Conservation (phyloP, 1,140 invertebrate genomes). For the Eufriesea mexicana region DNA sequence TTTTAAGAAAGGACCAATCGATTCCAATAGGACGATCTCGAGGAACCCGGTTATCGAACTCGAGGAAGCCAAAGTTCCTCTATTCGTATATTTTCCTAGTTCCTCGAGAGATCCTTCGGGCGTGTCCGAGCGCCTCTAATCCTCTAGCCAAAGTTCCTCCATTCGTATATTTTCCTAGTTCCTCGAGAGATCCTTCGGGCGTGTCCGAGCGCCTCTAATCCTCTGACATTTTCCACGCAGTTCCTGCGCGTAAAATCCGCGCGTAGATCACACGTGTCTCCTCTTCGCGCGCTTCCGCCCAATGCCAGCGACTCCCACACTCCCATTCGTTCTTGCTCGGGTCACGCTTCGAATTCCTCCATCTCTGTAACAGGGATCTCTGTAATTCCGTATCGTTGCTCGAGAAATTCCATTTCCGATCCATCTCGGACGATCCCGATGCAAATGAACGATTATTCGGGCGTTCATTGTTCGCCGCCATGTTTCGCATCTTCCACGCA, state of each 20-base stretch:
- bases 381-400: no score
- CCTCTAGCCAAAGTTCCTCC: no score
- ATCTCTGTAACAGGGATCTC: neutral
- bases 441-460: no score
- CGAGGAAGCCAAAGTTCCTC: no score
- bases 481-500: neutral
- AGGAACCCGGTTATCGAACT: no score
- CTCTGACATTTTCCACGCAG: slow-evolving; percentile 29
- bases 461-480: neutral
- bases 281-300: slow-evolving; percentile 31
- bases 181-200: no score
- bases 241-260: slow-evolving; percentile 21
- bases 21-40: no score
- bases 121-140: neutral
- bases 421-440: no score
- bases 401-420: neutral
- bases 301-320: slow-evolving; percentile 48
- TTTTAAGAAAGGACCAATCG: no score
- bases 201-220: neutral
- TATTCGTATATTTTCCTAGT: no score
- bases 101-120: no score
- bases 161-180: no score
- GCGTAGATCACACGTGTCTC: slow-evolving; percentile 29
- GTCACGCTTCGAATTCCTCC: slow-evolving; percentile 14
- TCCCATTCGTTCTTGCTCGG: slow-evolving; percentile 32